phyloP scores from a whole-genome alignment of 2,113 vertebrate genomes.

The Lichenostomus cassidix region DNA sequence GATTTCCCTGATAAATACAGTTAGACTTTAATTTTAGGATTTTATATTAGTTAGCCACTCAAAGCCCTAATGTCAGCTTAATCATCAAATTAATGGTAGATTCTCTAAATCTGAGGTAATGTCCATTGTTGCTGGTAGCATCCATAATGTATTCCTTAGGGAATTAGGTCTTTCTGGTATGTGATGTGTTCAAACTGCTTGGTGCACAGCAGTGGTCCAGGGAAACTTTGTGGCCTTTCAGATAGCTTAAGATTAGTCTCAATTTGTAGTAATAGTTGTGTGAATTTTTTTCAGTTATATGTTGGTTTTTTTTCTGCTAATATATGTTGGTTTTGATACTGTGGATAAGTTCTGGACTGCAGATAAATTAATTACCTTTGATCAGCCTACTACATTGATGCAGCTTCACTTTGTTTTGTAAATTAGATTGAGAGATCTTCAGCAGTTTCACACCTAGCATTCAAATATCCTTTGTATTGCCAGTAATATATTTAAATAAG shows the following conservation, averaged over 20 bases:
- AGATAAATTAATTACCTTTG: not conserved
- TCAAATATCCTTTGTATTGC: constrained; percentile 16
- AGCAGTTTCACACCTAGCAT: constrained; percentile 28
- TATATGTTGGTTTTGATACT: not conserved
- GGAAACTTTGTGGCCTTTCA: not conserved
- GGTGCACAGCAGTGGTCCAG: not conserved
- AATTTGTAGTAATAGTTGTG: not conserved
- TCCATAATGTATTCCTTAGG: not conserved
- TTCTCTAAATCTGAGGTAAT: not conserved
- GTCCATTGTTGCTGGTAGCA: not conserved
- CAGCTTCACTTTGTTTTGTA: constrained; percentile 25
- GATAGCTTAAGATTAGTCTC: not conserved
- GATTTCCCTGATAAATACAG: not conserved
- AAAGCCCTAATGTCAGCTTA: not conserved
- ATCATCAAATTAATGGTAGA: not conserved
- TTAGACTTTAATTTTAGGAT: not conserved
- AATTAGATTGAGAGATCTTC: not conserved
- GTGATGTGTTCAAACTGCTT: not conserved
- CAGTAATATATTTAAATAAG: not conserved
- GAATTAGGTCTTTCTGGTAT: not conserved
- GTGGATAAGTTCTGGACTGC: not conserved
- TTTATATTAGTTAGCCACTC: not conserved
- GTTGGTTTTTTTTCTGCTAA: not conserved
- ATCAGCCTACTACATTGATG: not conserved
- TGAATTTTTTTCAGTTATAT: not conserved